Percentiles rank a stretch among this genome's conserved stretches.
phyloP scores from a whole-genome alignment of 2,888 invertebrate species.

The Exephanes ischioxanthus region DNA sequence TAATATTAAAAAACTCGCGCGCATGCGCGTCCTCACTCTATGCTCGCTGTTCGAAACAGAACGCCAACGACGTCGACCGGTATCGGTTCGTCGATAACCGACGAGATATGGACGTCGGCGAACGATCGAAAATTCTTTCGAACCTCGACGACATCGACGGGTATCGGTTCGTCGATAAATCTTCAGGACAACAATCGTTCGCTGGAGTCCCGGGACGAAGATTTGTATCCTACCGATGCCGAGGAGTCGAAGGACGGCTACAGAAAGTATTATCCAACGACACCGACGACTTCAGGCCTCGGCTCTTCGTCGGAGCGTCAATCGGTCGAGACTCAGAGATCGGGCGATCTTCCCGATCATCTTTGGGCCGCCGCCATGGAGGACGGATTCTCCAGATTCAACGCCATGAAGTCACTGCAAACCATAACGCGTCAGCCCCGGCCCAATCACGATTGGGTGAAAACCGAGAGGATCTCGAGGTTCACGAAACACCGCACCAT shows the following conservation, averaged over 20 bases:
- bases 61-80: slow-evolving; percentile 79
- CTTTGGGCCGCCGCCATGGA: slow-evolving; percentile 79
- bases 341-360: slow-evolving; percentile 78
- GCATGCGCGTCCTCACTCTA: slow-evolving; percentile 4
- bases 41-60: slow-evolving; percentile 65
- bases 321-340: slow-evolving; percentile 77
- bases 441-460: slow-evolving; percentile 81
- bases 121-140: slow-evolving; percentile 78
- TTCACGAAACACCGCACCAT: slow-evolving; percentile 80
- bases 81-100: slow-evolving; percentile 78
- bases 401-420: slow-evolving; percentile 79
- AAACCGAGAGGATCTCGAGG: slow-evolving; percentile 79
- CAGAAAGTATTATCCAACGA: slow-evolving; percentile 77
- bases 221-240: slow-evolving; percentile 78
- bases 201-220: slow-evolving; percentile 78
- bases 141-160: slow-evolving; percentile 80
- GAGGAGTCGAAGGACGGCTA: slow-evolving; percentile 75
- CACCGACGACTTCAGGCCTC: slow-evolving; percentile 80
- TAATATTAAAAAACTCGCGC: background rate
- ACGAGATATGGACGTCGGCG: slow-evolving; percentile 81
- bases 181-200: slow-evolving; percentile 81
- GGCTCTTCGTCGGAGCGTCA: slow-evolving; percentile 80
- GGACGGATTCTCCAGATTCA: slow-evolving; percentile 78
- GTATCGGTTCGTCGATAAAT: slow-evolving; percentile 80
- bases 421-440: slow-evolving; percentile 79